A percentile compares a stretch with the other conserved stretches of the same genome.
Evolutionary conservation across 2,888 invertebrate species (phyloP).

Genomic region (Lepidochitona cinerea): DNA sequence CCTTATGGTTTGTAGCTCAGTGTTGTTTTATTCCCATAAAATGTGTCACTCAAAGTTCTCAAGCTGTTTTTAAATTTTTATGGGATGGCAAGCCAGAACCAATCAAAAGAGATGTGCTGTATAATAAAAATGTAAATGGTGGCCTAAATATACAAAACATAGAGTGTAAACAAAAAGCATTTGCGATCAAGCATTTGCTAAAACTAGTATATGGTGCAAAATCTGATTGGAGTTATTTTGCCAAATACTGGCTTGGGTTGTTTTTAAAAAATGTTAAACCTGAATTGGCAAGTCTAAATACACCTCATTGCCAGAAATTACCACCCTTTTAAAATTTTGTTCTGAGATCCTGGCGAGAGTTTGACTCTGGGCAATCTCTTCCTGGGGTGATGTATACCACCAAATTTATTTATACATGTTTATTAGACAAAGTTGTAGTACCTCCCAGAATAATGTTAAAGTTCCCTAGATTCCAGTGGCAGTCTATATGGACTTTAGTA

Average conservation of each 20-base stretch:
- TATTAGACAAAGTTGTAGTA: not conserved
- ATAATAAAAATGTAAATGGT: not conserved
- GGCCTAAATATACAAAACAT: not conserved
- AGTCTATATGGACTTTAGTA: not conserved
- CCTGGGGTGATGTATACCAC: not conserved
- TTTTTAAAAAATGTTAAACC: not conserved
- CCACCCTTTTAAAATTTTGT: not conserved
- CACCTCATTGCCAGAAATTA: not conserved
- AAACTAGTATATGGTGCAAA: not conserved
- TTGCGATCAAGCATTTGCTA: not conserved
- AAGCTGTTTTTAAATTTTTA: constrained; percentile 1
- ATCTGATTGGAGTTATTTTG: constrained; percentile 2
- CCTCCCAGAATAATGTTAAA: not conserved
- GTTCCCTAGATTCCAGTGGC: not conserved
- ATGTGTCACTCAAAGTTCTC: not conserved
- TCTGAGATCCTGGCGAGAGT: not conserved
- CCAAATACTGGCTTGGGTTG: not conserved
- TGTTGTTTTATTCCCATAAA: not conserved
- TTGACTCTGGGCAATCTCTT: not conserved
- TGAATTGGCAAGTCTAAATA: not conserved
- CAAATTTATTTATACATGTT: not conserved
- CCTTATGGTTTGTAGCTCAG: not conserved
- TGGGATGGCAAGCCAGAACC: not conserved
- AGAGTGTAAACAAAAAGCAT: not conserved
- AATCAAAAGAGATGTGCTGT: not conserved